Conservation (phyloP, 1,140 invertebrate species). For the Tetramorium parvispinum region DNA sequence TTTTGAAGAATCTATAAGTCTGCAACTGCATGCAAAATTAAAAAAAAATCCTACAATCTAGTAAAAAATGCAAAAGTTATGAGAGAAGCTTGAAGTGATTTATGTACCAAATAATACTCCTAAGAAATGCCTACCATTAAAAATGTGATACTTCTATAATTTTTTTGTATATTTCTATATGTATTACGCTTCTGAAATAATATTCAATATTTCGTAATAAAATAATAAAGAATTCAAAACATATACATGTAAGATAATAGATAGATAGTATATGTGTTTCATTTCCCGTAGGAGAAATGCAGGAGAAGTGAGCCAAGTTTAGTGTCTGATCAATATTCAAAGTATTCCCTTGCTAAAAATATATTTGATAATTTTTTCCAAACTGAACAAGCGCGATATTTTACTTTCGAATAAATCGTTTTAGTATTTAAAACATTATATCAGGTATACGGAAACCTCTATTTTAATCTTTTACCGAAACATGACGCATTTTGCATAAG, state of each 20-base stretch:
- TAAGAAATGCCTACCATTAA: background rate
- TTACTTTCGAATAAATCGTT: background rate
- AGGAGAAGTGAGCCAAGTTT: background rate
- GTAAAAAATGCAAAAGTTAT: background rate
- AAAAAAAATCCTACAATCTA: background rate
- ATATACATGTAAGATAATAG: background rate
- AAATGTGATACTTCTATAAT: background rate
- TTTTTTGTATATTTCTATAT: background rate
- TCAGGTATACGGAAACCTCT: background rate
- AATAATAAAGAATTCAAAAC: background rate
- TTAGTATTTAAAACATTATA: background rate
- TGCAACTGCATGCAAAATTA: background rate
- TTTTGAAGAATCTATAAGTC: too few relatives aligned
- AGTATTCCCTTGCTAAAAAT: slow-evolving; percentile 22
- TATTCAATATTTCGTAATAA: background rate
- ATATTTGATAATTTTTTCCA: slow-evolving; percentile 16
- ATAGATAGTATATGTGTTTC: background rate
- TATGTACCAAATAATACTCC: slow-evolving; percentile 2
- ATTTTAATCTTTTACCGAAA: slow-evolving; percentile 22
- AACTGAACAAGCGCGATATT: background rate
- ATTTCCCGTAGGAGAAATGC: background rate
- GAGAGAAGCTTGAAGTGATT: background rate
- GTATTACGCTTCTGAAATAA: background rate
- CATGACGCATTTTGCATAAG: background rate
- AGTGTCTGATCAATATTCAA: background rate